phyloP scores from a whole-genome alignment of 2,113 vertebrate genomes.

The Ptilorrhoa leucosticta region DNA sequence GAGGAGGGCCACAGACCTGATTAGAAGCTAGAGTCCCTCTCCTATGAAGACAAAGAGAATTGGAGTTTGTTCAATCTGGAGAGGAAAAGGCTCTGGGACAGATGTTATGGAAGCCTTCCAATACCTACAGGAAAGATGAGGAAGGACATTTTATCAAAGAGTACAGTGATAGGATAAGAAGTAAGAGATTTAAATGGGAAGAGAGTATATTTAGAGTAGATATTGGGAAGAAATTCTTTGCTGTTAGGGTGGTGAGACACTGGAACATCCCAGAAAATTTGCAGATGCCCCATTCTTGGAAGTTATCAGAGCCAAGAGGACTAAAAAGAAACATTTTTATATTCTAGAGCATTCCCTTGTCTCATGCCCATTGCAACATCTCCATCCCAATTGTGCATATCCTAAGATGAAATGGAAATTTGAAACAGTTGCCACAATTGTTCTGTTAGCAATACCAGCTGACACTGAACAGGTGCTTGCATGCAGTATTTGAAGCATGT shows the following conservation, averaged over 20 bases:
- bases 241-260: background rate
- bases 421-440: background rate
- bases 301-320: background rate
- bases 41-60: background rate
- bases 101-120: background rate
- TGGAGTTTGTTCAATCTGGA: background rate
- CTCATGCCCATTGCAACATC: background rate
- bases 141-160: background rate
- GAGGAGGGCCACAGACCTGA: background rate
- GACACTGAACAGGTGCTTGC: background rate
- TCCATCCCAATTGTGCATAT: background rate
- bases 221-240: background rate
- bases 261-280: background rate
- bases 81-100: background rate
- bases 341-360: background rate
- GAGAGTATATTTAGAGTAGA: background rate
- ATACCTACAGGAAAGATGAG: background rate
- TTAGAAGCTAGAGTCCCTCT: background rate
- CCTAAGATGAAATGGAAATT: background rate
- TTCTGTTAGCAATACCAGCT: background rate
- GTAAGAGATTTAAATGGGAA: background rate
- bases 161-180: background rate
- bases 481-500: background rate
- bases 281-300: background rate
- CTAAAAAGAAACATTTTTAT: background rate